Percentiles rank a stretch among this genome's conserved stretches.
These are phyloP conservation scores for Macrobrachium rosenbergii DNA, from an alignment of 1,140 invertebrate species.

Conservation along the genomic window DNA sequence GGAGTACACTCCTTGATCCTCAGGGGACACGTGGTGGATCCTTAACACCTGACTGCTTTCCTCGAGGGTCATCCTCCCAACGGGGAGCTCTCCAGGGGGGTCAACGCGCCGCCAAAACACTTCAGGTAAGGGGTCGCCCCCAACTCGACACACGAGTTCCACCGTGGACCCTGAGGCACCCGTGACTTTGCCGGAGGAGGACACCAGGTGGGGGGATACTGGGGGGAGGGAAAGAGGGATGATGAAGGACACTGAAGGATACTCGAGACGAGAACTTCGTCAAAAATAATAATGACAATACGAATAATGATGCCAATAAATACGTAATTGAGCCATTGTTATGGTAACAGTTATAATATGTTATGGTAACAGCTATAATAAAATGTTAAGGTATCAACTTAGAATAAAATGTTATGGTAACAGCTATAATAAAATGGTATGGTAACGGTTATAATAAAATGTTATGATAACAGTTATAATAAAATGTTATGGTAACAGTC, in stretches of 20 bases:
- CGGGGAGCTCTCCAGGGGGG: slow-evolving; percentile 78
- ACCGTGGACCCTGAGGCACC: slow-evolving; percentile 84
- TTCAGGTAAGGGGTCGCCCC: slow-evolving; percentile 89
- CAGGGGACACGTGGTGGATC: slow-evolving; percentile 80
- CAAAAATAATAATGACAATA: not conserved
- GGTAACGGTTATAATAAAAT: no score
- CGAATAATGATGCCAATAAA: not conserved
- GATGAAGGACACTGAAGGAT: no score
- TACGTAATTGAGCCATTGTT: not conserved
- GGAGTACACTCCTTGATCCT: slow-evolving; percentile 86
- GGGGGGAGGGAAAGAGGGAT: not conserved
- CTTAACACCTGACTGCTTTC: slow-evolving; percentile 81
- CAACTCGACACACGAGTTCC: slow-evolving; percentile 89
- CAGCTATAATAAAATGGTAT: no score
- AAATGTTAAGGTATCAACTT: no score
- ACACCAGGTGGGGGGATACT: slow-evolving; percentile 65
- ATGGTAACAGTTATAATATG: not conserved
- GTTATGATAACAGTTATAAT: not conserved
- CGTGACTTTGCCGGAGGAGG: slow-evolving; percentile 73
- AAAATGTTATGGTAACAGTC: no score
- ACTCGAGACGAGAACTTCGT: no score
- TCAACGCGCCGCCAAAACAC: slow-evolving; percentile 91
- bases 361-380: no score
- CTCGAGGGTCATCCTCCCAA: slow-evolving; percentile 80
- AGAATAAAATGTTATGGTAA: no score